Base-by-base conservation (phyloP, 2,888 invertebrate genomes). In the Netelia fuscicornis region DNA sequence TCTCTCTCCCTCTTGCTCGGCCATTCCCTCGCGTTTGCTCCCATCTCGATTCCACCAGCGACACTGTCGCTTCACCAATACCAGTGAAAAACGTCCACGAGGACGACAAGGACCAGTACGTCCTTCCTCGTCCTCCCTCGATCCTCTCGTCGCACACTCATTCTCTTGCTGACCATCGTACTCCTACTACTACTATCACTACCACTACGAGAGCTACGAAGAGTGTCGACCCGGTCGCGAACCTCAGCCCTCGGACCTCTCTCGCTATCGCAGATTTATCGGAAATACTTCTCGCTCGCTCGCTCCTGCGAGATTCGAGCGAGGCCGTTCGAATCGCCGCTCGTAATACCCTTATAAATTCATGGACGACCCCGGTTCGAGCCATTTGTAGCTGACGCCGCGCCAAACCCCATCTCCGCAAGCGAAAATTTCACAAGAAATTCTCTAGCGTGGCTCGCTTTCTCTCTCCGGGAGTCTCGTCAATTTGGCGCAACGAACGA, bases 271-370 rank as follows among this genome's bases (percentile, higher is more conserved):
- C 84, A 87, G 89, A 90, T 90, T 90, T 90, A 90, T 90, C 88
- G 90, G 68, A 82, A 89, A 89, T 84, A 86, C 86, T 89, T 86
- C 81, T 10, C 37, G 30, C 83, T 75, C 83, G 20, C 76, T 75
- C 67, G 52, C 65, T 67, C 71, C 70, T 20, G 30, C 20, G 64
- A 42, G 48, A 56, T 23, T 44, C 44, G 54, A 70, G 80, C 8
- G 74, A 78, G 48, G 10, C 52, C 44, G 76, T 71, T 74, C 67
- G 74, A 83, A 74, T 75, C 82, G 74, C 37, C 79, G 68, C 74
- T 75, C 56, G 67, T 90, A 89, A 90, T 90, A 89, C 90, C 90
- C 90, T 90, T 89, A 90, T 90, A 90, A 90, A 90, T 90, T 90
- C 89, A 89, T 89, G 89, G 87, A 85, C 83, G 88, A 87, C 87